Conservation (phyloP, 1,140 invertebrate genomes). For the Trissolcus basalis region DNA sequence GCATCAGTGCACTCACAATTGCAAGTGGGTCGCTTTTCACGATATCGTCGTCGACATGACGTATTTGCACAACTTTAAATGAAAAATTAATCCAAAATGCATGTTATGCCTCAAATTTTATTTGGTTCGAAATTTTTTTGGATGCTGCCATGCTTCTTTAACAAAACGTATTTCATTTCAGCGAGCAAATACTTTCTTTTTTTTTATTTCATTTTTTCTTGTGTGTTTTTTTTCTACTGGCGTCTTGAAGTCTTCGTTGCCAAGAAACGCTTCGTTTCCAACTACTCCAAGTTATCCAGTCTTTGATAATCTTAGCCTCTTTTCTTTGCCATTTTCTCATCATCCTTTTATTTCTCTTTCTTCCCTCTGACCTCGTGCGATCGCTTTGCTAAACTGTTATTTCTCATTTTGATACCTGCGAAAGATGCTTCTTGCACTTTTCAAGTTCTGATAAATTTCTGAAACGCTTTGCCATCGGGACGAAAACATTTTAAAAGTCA, state of each 20-base stretch:
- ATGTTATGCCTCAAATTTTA: too few relatives aligned
- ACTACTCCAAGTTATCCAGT: constrained; percentile 46
- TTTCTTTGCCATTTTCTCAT: constrained; percentile 51
- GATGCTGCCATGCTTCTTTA: background rate
- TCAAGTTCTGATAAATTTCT: constrained; percentile 20
- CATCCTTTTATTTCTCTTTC: constrained; percentile 43
- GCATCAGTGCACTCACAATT: background rate
- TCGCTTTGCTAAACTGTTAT: constrained; percentile 42
- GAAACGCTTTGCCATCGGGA: background rate
- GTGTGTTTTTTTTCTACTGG: constrained; percentile 4
- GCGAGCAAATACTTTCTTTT: constrained; percentile 1
- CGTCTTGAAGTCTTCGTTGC: constrained; percentile 25
- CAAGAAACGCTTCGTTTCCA: constrained; percentile 47
- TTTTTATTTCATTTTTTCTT: background rate
- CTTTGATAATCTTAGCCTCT: constrained; percentile 50
- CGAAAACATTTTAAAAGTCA: constrained; percentile 8
- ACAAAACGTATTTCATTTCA: constrained; percentile 13
- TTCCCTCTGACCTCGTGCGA: constrained; percentile 17
- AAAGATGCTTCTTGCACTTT: constrained; percentile 21
- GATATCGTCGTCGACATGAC: background rate
- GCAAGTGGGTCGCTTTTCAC: background rate
- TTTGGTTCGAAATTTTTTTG: background rate
- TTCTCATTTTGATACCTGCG: constrained; percentile 37
- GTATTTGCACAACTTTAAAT: background rate
- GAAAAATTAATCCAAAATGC: too few relatives aligned